phyloP scores from a whole-genome alignment of 2,888 invertebrate genomes.

The Noctua pronuba region DNA sequence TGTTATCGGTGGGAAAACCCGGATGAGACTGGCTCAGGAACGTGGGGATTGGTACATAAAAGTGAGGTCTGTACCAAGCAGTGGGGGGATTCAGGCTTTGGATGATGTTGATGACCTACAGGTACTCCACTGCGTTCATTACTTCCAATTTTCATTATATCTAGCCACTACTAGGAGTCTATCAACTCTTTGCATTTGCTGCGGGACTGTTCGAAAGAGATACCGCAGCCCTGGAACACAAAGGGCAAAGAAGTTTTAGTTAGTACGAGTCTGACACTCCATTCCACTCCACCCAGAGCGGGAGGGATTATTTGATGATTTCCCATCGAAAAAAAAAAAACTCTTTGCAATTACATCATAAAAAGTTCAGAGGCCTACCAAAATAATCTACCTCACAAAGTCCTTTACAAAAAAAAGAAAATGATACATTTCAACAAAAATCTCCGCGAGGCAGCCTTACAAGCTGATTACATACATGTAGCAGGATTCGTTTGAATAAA shows the following conservation, averaged over 20 bases:
- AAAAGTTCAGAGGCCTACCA: not conserved
- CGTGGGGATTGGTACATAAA: not conserved
- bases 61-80: not conserved
- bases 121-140: not conserved
- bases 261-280: too few species aligned
- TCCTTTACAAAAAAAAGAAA: not conserved
- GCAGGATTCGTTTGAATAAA: slow-evolving; percentile 62
- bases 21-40: not conserved
- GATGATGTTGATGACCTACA: not conserved
- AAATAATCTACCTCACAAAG: not conserved
- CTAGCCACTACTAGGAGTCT: not conserved
- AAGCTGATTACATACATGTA: slow-evolving; percentile 62
- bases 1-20: not conserved
- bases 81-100: not conserved
- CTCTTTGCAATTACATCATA: not conserved
- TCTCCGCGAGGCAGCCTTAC: slow-evolving; percentile 28
- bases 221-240: too few species aligned
- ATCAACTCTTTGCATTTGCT: not conserved
- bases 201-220: too few species aligned
- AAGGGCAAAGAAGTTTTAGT: too few species aligned
- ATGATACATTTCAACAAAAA: not conserved
- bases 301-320: too few species aligned
- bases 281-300: too few species aligned
- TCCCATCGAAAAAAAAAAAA: too few species aligned
- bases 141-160: not conserved